phyloP scores from a whole-genome alignment of 2,888 invertebrate species.

The Cryptus viduatorius region DNA sequence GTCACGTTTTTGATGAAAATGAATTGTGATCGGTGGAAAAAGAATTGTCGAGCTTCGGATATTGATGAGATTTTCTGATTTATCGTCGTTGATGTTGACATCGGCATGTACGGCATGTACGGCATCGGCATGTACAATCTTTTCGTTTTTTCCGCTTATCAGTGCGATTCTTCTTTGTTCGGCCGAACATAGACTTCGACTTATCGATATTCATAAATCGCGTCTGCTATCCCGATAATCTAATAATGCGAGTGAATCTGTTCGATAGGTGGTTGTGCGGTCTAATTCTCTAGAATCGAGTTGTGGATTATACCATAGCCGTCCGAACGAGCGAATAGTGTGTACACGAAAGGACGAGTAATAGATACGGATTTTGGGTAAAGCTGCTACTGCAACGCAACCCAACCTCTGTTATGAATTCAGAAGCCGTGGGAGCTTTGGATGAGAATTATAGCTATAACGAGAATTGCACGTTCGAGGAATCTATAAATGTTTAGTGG shows the following conservation, averaged over 20 bases:
- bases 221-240: background rate
- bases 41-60: background rate
- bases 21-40: background rate
- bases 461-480: background rate
- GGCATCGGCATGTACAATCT: background rate
- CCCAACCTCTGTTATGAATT: slow-evolving; percentile 3
- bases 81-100: background rate
- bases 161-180: background rate
- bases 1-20: background rate
- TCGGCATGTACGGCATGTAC: background rate
- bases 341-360: background rate
- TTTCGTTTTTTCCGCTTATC: background rate
- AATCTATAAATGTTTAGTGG: background rate
- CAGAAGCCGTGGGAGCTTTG: background rate
- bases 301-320: slow-evolving; percentile 5
- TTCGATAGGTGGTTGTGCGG: slow-evolving; percentile 1
- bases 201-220: slow-evolving; percentile 14
- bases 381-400: background rate
- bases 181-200: background rate
- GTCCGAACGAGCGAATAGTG: slow-evolving; percentile 6
- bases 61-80: background rate
- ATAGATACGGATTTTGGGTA: slow-evolving; percentile 17
- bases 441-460: slow-evolving; percentile 11
- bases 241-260: slow-evolving; percentile 20
- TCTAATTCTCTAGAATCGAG: slow-evolving; percentile 11